Base-by-base conservation (phyloP, 2,797 vertebrate genomes). In the Macropodus opercularis region DNA sequence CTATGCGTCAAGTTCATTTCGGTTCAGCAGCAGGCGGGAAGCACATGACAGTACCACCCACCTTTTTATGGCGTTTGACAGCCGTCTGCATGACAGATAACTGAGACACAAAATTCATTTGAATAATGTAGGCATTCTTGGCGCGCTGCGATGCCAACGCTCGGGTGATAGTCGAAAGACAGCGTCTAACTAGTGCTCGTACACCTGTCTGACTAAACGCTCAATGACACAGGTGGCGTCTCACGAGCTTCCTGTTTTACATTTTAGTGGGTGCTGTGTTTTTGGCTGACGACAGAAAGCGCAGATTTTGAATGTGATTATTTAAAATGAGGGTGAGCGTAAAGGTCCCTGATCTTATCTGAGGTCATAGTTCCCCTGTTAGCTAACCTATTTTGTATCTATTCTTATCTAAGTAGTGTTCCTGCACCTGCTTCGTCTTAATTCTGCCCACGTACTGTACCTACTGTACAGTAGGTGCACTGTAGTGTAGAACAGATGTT, bases 81-180 rank as follows among this genome's bases (percentile, higher is more conserved):
- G 75, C 73, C 84, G 71, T 70, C 83, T 72, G 85, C 70, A 48
- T 87, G 90, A 90, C 86, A 90, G 87, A 90, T 87, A 85, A 87
- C 85, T 41, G 72, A 79, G 79, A 89, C 85, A 80, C 80, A 85
- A 88, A 89, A 82, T 72, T 53, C 75, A 85, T 86, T 67, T 91
- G 81, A 91, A 91, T 91, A 88, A 88, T 90, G 81, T 75, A 85
- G 71, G 53, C 54, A 14, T 77, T 50, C 70, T 60, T 40, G 5
- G 50, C 52, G 60, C 21, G 42, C 47, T 44, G 57, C 19, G 2
- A 47, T 44, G 53, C 71, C 38, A 58, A 46, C 43, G 60, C 65
- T 15, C 34, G 64, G 51, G 56, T 59, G 56, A 71, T 40, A 60
- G 69, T 59, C 38, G 1, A 58, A 53, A 62, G 41, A 36, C 63